Conservation (phyloP, 1,140 invertebrate species). For the Ptiloglossa arizonensis region DNA sequence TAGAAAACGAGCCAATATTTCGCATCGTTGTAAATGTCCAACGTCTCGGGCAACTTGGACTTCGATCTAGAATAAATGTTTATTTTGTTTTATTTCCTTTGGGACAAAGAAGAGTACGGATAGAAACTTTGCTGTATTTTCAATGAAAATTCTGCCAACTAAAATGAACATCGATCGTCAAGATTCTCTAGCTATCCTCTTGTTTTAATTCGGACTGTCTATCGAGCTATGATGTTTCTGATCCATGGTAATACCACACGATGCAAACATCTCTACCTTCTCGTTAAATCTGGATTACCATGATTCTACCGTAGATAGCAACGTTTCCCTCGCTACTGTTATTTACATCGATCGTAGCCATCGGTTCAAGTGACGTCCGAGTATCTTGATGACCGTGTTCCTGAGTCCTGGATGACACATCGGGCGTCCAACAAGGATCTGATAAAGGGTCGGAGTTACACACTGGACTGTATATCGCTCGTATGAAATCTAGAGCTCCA, state of each 20-base stretch:
- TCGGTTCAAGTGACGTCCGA: constrained; percentile 14
- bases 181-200: no score
- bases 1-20: no score
- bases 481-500: not conserved
- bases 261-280: not conserved
- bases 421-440: not conserved
- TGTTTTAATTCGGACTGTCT: no score
- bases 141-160: no score
- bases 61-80: no score
- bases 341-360: constrained; percentile 39
- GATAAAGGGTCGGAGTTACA: constrained; percentile 21
- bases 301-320: constrained; percentile 11
- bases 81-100: no score
- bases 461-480: not conserved
- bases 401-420: constrained; percentile 32
- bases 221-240: not conserved
- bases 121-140: no score
- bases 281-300: not conserved
- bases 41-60: no score
- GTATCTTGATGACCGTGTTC: constrained; percentile 39
- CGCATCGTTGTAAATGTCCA: no score
- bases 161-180: no score
- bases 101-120: no score
- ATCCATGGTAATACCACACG: no score
- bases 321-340: constrained; percentile 11